Evolutionary conservation across 2,888 invertebrate genomes (phyloP), one percentile per base, ranked within the genome.

Genomic region (Nyleta sp.): DNA sequence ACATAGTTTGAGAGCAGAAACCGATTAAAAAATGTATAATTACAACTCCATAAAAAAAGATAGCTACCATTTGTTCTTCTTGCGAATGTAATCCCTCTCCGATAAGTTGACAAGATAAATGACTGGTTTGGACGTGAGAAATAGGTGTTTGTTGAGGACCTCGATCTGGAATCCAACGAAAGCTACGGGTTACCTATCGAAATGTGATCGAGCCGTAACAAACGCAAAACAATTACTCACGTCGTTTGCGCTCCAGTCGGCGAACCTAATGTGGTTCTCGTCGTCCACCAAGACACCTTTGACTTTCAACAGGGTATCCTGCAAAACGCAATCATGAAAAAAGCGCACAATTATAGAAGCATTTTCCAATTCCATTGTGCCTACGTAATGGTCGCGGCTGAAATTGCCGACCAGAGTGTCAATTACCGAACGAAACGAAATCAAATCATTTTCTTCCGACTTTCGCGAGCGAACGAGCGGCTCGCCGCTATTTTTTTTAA

Each of bases 31-130:
- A 10, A 28, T 8, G 28, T 28, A 5, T 28, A 28, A 28, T 3
- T 5, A 7, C 28, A 28, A 28, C 10, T 28, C 28, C 28, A 10
- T 4, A 10, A 28, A 28, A 28, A 7, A 28, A 80, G n/a, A n/a
- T n/a, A n/a, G n/a, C 93, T 91, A 96, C 98, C 98, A 99, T 92
- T 99, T 99, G 90, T 99, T 99, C 92, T 99, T 99, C 93, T 99
- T 99, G 86, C 98, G 95, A 86, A 98, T 97, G 91, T 97, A 99
- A 91, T 99, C 99, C 91, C 98, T 98, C 91, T 99, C 98, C 0
- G 99, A 96, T 79, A 99, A 92, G 91, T 99, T 99, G 7, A 99
- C 95, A 83, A 99, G 93, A 91, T 99, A 99, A 83, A 99, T 95
- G 70, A 97, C 96, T 0, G 99, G 99, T 91, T 99, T 99, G 0